Evolutionary conservation across 92 coral and sea anemone species (phyloP).

Genomic region (Porites evermanni): DNA sequence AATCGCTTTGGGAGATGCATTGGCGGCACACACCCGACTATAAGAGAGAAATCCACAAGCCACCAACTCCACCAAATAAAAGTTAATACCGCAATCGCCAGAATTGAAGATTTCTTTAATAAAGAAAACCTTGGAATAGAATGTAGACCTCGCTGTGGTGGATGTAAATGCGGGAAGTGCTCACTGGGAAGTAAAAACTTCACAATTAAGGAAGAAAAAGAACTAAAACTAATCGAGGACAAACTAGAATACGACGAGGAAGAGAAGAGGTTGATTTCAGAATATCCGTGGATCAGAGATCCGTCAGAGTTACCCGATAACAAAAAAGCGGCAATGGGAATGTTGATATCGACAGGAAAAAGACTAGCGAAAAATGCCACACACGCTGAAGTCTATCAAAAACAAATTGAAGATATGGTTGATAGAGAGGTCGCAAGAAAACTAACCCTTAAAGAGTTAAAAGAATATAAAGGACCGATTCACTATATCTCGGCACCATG

Average conservation of each 20-base stretch:
- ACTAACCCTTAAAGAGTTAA: background rate
- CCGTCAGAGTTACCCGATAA: conserved; percentile 15
- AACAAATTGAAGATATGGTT: conserved; percentile 56
- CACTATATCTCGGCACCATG: conserved; percentile 52
- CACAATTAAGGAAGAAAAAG: conserved; percentile 46
- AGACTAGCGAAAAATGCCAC: conserved; percentile 26
- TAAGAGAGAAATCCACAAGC: background rate
- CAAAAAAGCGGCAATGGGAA: conserved; percentile 18
- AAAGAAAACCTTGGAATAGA: too few species aligned
- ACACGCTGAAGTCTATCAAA: conserved; percentile 35
- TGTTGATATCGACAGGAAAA: conserved; percentile 26
- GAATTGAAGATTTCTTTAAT: too few species aligned
- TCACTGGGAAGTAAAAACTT: conserved; percentile 48
- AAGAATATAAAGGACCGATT: conserved; percentile 55
- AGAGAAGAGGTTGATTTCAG: background rate
- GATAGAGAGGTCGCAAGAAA: conserved; percentile 48
- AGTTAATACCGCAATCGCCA: too few species aligned
- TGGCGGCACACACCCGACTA: conserved; percentile 40
- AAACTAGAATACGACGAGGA: background rate
- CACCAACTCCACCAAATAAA: background rate
- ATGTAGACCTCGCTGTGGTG: conserved; percentile 10
- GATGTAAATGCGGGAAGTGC: conserved; percentile 58
- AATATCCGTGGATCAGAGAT: too few species aligned
- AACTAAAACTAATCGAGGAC: background rate
- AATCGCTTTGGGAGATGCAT: conserved; percentile 63